Evolutionary conservation across 2,113 vertebrate genomes (phyloP).

Genomic region (Ellobius talpinus): DNA sequence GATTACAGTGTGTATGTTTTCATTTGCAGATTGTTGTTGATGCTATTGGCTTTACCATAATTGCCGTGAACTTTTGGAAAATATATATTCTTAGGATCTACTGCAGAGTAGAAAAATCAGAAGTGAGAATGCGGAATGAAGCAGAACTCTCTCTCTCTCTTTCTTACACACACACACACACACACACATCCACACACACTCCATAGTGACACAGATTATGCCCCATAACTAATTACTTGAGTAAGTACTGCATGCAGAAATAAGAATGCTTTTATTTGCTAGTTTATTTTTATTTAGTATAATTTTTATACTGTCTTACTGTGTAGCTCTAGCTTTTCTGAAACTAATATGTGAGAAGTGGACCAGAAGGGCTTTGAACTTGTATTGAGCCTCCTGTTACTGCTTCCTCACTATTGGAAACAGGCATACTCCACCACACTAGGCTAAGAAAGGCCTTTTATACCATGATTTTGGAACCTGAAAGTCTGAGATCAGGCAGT

Average conservation of each 20-base stretch:
- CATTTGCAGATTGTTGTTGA: neutral
- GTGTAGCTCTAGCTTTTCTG: neutral
- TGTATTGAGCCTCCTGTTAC: neutral
- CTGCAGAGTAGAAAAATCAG: neutral
- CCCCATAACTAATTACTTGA: neutral
- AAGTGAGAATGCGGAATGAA: neutral
- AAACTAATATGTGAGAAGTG: neutral
- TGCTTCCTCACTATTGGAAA: neutral
- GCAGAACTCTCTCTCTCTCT: neutral
- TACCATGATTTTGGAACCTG: neutral
- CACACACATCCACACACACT: neutral
- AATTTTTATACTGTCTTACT: neutral
- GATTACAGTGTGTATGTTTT: neutral
- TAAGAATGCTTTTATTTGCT: neutral
- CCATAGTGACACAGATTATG: neutral
- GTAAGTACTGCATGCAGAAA: neutral
- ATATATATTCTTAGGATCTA: neutral
- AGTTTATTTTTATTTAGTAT: neutral
- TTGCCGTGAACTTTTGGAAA: conserved; percentile 2
- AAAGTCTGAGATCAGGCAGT: neutral
- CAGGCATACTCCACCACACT: neutral
- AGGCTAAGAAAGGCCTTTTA: neutral
- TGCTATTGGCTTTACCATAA: neutral
- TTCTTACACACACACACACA: neutral
- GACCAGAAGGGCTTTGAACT: neutral